These are phyloP conservation scores for Calosoma granatense DNA, from an alignment of 1,140 invertebrate species.

Conservation along the genomic window DNA sequence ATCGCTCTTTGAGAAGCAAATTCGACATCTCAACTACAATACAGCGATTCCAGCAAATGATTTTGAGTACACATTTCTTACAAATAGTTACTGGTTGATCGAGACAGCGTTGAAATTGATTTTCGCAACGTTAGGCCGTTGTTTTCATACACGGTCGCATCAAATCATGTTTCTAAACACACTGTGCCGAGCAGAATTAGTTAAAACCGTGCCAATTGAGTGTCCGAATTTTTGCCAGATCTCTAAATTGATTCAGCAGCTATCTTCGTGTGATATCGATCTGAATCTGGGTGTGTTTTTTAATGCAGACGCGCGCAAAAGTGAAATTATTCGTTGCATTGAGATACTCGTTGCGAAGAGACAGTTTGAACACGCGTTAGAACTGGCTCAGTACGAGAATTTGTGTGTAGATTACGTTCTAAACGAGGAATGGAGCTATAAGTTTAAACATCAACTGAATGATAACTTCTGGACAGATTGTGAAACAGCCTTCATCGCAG, in stretches of 20 bases:
- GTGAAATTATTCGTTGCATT: conserved; percentile 39
- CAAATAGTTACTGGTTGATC: conserved; percentile 41
- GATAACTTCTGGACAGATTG: conserved; percentile 42
- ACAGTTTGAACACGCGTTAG: conserved; percentile 43
- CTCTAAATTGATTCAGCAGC: conserved; percentile 40
- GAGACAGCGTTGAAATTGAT: conserved; percentile 42
- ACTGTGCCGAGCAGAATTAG: conserved; percentile 39
- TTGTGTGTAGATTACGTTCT: conserved; percentile 40
- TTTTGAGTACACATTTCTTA: conserved; percentile 27
- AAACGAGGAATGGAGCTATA: conserved; percentile 39
- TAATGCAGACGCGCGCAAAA: conserved; percentile 24
- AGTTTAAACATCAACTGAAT: conserved; percentile 28
- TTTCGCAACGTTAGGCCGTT: conserved; percentile 39
- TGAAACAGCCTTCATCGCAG: conserved; percentile 43
- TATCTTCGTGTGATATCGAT: conserved; percentile 31
- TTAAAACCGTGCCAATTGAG: conserved; percentile 40
- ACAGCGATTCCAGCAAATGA: conserved; percentile 25
- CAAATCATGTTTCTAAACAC: conserved; percentile 44
- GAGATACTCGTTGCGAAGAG: conserved; percentile 37
- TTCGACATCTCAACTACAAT: conserved; percentile 19
- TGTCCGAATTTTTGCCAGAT: conserved; percentile 41
- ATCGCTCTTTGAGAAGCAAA: conserved; percentile 22
- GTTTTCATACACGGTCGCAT: conserved; percentile 43
- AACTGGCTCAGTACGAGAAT: conserved; percentile 41
- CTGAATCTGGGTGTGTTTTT: conserved; percentile 30